Evolutionary conservation across 2,113 vertebrate species (phyloP), one percentile per base, ranked within the genome.

Genomic region (Porphyrio hochstetteri): DNA sequence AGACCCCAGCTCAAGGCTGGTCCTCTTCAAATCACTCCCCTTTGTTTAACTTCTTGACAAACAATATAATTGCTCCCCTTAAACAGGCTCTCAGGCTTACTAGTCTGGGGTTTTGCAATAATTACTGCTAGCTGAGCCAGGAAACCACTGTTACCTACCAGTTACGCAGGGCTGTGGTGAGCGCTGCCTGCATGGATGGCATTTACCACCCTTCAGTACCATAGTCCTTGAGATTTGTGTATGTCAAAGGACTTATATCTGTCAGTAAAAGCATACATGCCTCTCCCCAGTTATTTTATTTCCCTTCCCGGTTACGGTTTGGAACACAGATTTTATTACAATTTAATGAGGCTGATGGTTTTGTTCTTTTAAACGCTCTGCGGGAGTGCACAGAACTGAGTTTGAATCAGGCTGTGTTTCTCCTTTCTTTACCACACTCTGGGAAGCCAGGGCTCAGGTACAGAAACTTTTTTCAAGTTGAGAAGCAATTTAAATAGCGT

Each of bases 401-500:
- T 95, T 81, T 1, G 9, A 74, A 91, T 82, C 75, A 74, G 72
- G 48, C 72, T 83, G 46, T 95, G 56, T 57, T 83, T 86, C 74
- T 75, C 20, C 69, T 83, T 83, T 75, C 64, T 92, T 82, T 82
- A 40, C 64, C 29, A 80, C 17, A 5, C 55, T 87, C 65, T 67
- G 35, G 74, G 61, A 70, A 82, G 75, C 77, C 40, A 93, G 71
- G 79, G 87, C 93, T 94, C 79, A 93, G 72, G 50, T 90, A 80
- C 53, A 92, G 68, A 93, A 94, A 85, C 76, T 74, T 93, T 72
- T 70, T 63, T 80, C 29, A 44, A 28, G 68, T 83, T 35, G 82
- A 96, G 72, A 95, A 79, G 88, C 79, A 92, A 92, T 92, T 96
- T 86, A 92, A 83, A 88, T 88, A 78, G 65, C 57, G 33, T 4